Evolutionary conservation across 1,140 invertebrate genomes (phyloP).

Genomic region (Lepeophtheirus salmonis): DNA sequence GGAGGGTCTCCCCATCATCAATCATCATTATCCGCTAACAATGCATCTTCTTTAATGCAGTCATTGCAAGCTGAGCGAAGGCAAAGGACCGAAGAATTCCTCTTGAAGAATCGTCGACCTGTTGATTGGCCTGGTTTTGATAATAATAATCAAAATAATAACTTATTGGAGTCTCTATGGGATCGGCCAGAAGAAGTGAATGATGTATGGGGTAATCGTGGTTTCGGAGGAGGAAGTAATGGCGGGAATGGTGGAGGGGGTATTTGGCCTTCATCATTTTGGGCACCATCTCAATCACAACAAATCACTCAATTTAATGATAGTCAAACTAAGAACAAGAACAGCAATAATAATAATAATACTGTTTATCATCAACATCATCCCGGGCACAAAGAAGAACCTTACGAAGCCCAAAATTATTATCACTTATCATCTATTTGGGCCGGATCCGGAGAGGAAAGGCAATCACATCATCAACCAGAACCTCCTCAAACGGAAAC

Average conservation of each 20-base stretch:
- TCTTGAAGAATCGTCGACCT: not conserved
- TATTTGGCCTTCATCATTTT: not conserved
- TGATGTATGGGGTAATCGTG: not conserved
- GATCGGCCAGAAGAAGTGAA: constrained; percentile 1
- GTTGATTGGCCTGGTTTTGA: constrained; percentile 9
- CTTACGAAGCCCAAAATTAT: not conserved
- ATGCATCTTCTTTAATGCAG: constrained; percentile 11
- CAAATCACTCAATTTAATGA: too few species aligned
- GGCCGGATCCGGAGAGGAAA: not conserved
- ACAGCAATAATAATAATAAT: not conserved
- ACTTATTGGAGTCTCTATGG: not conserved
- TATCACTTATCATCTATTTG: not conserved
- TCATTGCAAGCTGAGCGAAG: constrained; percentile 1
- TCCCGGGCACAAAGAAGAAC: not conserved
- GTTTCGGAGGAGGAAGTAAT: not conserved
- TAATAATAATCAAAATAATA: not conserved
- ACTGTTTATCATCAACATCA: not conserved
- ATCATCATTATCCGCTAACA: too few species aligned
- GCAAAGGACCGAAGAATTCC: constrained; percentile 9
- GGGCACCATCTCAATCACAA: not conserved
- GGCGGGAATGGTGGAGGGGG: too few species aligned
- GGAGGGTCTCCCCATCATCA: too few species aligned
- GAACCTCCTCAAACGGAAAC: not conserved
- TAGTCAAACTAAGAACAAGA: too few species aligned
- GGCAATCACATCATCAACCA: not conserved